phyloP scores from a whole-genome alignment of 2,113 vertebrate genomes.

The Lagenorhynchus albirostris region DNA sequence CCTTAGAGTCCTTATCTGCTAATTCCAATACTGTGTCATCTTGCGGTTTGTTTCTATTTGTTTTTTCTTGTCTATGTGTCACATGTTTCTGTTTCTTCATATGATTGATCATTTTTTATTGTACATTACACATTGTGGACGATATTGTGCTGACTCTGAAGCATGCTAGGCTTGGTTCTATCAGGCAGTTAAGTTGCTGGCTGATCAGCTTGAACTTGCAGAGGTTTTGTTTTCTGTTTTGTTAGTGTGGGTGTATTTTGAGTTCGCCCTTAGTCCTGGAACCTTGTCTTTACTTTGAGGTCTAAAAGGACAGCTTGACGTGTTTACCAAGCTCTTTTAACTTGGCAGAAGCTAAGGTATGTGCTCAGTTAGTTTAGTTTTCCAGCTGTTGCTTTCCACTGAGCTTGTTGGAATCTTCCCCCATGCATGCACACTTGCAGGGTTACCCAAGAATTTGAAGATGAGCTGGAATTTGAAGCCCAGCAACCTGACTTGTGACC shows the following conservation, averaged over 20 bases:
- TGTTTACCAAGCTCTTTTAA: background rate
- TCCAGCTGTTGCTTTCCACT: background rate
- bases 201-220: background rate
- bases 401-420: background rate
- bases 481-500: background rate
- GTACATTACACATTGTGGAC: background rate
- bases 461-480: background rate
- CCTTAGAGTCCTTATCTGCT: background rate
- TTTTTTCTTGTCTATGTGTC: background rate
- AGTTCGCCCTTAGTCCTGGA: background rate
- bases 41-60: background rate
- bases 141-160: background rate
- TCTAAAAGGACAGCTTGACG: background rate
- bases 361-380: background rate
- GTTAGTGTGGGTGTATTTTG: background rate
- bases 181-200: background rate
- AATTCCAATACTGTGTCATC: background rate
- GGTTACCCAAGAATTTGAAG: background rate
- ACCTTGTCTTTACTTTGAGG: background rate
- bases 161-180: background rate
- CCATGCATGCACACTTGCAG: background rate
- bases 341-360: background rate
- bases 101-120: background rate
- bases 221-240: background rate
- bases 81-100: background rate